Percentiles rank a stretch among this genome's conserved stretches.
phyloP scores from a whole-genome alignment of 2,888 invertebrate species.

The Seladonia tumulorum region DNA sequence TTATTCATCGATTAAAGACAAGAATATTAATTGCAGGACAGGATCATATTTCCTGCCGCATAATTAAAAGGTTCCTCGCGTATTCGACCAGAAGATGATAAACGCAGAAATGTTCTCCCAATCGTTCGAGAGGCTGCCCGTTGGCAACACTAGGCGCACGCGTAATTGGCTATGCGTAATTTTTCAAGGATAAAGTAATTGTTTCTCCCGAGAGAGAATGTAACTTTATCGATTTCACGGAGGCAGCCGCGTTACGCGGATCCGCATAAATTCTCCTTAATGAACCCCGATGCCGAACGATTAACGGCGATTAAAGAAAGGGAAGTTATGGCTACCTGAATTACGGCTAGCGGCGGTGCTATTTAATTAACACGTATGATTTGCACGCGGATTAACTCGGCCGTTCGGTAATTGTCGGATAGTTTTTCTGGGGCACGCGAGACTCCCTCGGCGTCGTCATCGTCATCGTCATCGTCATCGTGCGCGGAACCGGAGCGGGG shows the following conservation, averaged over 20 bases:
- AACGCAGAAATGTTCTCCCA: background rate
- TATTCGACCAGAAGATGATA: background rate
- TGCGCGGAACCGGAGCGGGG: background rate
- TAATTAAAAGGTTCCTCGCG: background rate
- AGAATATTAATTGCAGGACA: background rate
- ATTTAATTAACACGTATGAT: slow-evolving; percentile 37
- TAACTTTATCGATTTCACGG: slow-evolving; percentile 15
- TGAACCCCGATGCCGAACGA: background rate
- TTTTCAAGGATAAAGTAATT: slow-evolving; percentile 2
- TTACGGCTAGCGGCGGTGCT: background rate
- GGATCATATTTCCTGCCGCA: background rate
- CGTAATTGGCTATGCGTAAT: background rate
- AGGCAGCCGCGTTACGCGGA: background rate
- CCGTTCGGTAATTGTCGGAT: slow-evolving; percentile 7
- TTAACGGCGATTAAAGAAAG: slow-evolving; percentile 31
- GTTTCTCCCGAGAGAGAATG: background rate
- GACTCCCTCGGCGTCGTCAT: background rate
- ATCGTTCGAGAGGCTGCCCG: background rate
- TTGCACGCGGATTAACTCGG: slow-evolving; percentile 12
- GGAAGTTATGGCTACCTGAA: slow-evolving; percentile 33
- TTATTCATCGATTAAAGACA: background rate
- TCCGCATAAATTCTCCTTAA: slow-evolving; percentile 24
- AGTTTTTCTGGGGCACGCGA: background rate
- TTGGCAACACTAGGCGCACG: background rate
- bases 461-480: background rate